Evolutionary conservation across 2,888 invertebrate genomes (phyloP).

Genomic region (Drosophila longiperda): DNA sequence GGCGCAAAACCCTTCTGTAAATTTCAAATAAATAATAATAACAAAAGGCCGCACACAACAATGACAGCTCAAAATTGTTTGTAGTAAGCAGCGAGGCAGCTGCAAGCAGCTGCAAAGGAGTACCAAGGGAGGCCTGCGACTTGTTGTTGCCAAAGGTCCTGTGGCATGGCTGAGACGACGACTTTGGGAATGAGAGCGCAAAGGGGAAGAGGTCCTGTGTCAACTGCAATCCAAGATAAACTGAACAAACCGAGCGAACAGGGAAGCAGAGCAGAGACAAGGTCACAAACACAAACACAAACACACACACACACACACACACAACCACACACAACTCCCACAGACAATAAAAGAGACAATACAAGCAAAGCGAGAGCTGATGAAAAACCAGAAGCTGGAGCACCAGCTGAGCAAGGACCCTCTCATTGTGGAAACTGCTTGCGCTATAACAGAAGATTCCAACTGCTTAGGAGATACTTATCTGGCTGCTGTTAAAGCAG

Average conservation of each 20-base stretch:
- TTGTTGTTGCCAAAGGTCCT: conserved; percentile 43
- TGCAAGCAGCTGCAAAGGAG: conserved; percentile 14
- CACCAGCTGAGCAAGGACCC: conserved; percentile 14
- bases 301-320: conserved; percentile 29
- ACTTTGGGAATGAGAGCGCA: background rate
- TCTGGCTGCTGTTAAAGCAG: conserved; percentile 35
- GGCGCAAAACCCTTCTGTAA: conserved; percentile 13
- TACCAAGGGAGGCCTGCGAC: conserved; percentile 24
- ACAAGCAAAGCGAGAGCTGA: conserved; percentile 30
- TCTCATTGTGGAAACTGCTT: conserved; percentile 58
- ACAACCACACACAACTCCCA: conserved; percentile 1
- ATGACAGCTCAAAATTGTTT: conserved; percentile 41
- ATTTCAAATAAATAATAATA: conserved; percentile 73
- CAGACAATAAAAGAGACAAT: conserved; percentile 38
- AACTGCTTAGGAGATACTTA: conserved; percentile 77
- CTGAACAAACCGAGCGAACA: conserved; percentile 65
- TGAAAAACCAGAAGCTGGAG: conserved; percentile 21
- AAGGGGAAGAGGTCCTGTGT: conserved; percentile 3
- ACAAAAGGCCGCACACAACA: conserved; percentile 63
- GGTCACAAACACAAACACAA: conserved; percentile 42
- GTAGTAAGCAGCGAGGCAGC: conserved; percentile 19
- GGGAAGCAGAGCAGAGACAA: conserved; percentile 49
- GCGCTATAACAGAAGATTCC: conserved; percentile 71
- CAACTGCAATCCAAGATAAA: conserved; percentile 75
- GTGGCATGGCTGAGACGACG: background rate